phyloP scores from a whole-genome alignment of 2,113 vertebrate genomes.

The Phaethornis superciliosus region DNA sequence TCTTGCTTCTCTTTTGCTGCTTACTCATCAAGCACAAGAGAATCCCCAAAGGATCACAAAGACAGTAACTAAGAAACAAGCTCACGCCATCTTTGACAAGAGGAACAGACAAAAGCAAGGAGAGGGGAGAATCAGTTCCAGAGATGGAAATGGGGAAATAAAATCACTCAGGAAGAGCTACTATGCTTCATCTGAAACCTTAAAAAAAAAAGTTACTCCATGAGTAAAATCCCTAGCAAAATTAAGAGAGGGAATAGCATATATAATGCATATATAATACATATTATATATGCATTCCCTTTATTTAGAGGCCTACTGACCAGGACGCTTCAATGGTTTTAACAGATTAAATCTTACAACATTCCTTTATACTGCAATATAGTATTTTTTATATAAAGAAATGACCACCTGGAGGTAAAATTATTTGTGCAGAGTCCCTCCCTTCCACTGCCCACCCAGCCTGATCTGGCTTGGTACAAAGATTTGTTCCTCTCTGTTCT shows the following conservation, averaged over 20 bases:
- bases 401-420: not conserved
- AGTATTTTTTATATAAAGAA: not conserved
- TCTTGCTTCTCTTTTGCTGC: slow-evolving; percentile 24
- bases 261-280: no score
- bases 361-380: not conserved
- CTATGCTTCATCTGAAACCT: not conserved
- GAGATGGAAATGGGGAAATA: not conserved
- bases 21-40: slow-evolving; percentile 1
- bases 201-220: not conserved
- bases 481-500: not conserved
- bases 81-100: not conserved
- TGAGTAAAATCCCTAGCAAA: not conserved
- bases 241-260: not conserved
- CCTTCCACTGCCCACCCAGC: not conserved
- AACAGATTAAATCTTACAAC: not conserved
- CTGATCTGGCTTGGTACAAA: not conserved
- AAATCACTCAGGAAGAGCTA: not conserved
- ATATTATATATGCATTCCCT: not conserved
- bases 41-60: slow-evolving; percentile 30
- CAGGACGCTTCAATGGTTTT: not conserved
- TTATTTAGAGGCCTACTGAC: not conserved
- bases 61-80: slow-evolving; percentile 52
- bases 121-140: not conserved
- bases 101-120: not conserved
- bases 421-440: not conserved